Conservation (phyloP, 2,797 vertebrate species). For the Danionella dracula region DNA sequence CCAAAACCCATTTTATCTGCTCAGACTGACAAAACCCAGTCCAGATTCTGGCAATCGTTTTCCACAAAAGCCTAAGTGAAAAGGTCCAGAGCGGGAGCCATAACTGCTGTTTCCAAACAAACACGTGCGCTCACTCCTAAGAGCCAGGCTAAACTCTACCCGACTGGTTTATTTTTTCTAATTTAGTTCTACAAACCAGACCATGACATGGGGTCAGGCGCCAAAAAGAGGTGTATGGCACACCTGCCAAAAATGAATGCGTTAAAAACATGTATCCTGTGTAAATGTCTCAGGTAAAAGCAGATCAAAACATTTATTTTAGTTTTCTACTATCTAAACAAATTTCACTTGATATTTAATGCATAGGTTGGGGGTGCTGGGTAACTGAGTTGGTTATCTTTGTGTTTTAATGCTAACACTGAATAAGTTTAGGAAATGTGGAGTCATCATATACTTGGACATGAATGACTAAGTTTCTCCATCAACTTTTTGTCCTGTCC, state of each 20-base stretch:
- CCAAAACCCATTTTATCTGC: conserved; percentile 70
- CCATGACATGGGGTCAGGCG: not conserved
- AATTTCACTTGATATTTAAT: too few relatives aligned
- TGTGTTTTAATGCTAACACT: too few relatives aligned
- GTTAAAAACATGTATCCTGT: not conserved
- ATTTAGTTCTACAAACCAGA: conserved; percentile 58
- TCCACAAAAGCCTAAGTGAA: conserved; percentile 52
- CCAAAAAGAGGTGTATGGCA: not conserved
- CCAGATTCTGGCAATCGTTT: conserved; percentile 64
- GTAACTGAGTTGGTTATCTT: too few relatives aligned
- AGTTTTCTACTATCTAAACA: too few relatives aligned
- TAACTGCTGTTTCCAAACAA: conserved; percentile 61
- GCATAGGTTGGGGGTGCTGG: too few relatives aligned
- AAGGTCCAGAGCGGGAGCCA: conserved; percentile 57
- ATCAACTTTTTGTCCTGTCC: too few relatives aligned
- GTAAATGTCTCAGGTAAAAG: too few relatives aligned
- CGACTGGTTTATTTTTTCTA: conserved; percentile 61
- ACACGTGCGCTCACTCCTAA: conserved; percentile 46
- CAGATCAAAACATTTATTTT: too few relatives aligned
- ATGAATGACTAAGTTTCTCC: too few relatives aligned
- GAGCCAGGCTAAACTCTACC: conserved; percentile 47
- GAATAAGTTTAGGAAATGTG: too few relatives aligned
- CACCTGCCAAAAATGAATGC: not conserved
- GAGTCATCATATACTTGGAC: too few relatives aligned
- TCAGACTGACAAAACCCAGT: conserved; percentile 74